Base-by-base conservation (phyloP, 1,140 invertebrate species). In the Pygmarrhopalites habei region DNA sequence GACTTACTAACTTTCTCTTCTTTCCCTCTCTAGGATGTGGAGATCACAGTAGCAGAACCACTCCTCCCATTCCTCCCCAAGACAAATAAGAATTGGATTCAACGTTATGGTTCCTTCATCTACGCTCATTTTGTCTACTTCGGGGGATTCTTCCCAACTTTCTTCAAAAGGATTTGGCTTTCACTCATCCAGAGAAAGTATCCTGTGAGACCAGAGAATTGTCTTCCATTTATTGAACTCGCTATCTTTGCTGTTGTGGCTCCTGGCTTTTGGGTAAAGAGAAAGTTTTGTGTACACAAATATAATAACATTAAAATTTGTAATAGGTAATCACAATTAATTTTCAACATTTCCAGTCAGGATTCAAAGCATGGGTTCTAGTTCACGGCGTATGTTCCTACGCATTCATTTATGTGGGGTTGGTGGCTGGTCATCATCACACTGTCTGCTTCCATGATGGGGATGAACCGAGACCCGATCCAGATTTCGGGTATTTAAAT, bases 401-500 rank as follows among this genome's bases (percentile, higher is more conserved):
- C 21, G 64, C 81, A 1, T 88, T 90, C 72, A 75, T 72, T 14
- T 67, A 80, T 1, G 82, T 89, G 44, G 88, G 85, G 2, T 64
- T 88, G 0, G 88, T 84, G 73, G 89, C 86, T 3, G 87, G 83
- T 35, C 89, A 92, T 80, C 65, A 67, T 39, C 60, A 67, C 26
- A 55, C 73, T 15, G 61, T 88, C 30, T 85, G 88, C 57, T 89
- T 88, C 73, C 89, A 91, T 69, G 88, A 91, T 72, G 88, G 89
- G 3, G 89, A 92, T 73, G 74, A 49, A 32, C 60, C 67, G 32
- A 59, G 66, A 35, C 28, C 49, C 1, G 66, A 72, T 21, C 58
- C 66, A 23, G 73, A 74, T 58, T 74, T 73, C 64, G 73, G 73
- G 58, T 65, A 57, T 12, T 7, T 49, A 19, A 49, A 49, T 49